Evolutionary conservation across 2,888 invertebrate genomes (phyloP), one percentile per base, ranked within the genome.

Genomic region (Pammene fasciana): DNA sequence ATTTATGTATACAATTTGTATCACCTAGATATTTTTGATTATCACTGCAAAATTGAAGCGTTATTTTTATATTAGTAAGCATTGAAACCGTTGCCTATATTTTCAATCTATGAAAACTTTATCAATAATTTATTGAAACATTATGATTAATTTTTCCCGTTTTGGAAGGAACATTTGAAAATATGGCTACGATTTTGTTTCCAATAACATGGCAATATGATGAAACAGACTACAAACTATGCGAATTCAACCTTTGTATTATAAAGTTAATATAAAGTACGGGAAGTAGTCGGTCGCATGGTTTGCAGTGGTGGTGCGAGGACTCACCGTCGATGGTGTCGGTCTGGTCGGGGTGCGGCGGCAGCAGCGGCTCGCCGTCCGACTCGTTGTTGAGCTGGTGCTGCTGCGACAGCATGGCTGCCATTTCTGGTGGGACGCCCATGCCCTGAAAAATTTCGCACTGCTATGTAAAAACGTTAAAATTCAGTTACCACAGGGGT

Each of bases 261-360:
- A 26, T n/a, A 26, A 50, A 50, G 16, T 9, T 0, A 16, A 48
- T 10, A 16, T 16, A 18, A 9, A 13, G 11, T 11, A 9, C 4
- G 10, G 11, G 1, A 10, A 45, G 13, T 1, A n/a, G 18, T 13
- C 7, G 38, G 11, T 62, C 62, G 50, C 62, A 52, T 41, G 8
- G 50, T 62, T 41, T 55, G 56, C 60, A 72, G 71, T 72, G 71
- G 66, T 73, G 72, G 71, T 16, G 54, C 65, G 70, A 62, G 68
- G 59, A 90, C 96, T 95, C 91, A 96, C 96, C 96, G 88, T 96
- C 96, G 82, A 96, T 95, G 80, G 95, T 94, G 88, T 96, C 96
- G 73, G 95, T 94, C 82, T 95, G 94, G 87, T 96, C 96, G 54
- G 95, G 94, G 75, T 95, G 94, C 74, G 95, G 91, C 75, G 94